Percentiles rank a stretch among this genome's conserved stretches.
These are phyloP conservation scores for Serripes groenlandicus DNA, from an alignment of 2,888 invertebrate genomes.

Conservation along the genomic window DNA sequence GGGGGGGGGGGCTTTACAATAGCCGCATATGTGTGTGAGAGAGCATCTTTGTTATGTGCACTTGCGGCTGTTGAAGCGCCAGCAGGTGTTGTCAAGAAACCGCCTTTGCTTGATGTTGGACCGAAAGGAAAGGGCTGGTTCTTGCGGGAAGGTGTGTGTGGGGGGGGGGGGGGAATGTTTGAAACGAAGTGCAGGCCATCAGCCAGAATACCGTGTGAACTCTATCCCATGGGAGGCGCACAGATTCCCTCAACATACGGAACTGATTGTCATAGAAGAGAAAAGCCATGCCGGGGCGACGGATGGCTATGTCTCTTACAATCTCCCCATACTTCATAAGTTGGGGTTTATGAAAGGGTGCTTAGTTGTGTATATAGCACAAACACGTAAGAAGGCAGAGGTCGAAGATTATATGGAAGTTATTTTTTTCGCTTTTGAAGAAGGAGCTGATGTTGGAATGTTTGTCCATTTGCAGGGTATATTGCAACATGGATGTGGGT, in stretches of 20 bases:
- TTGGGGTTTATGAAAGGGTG: conserved; percentile 34
- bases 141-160: neutral
- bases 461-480: too few species aligned
- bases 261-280: conserved; percentile 42
- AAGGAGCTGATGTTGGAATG: too few species aligned
- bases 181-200: conserved; percentile 45
- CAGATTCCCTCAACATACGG: conserved; percentile 29
- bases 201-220: conserved; percentile 51
- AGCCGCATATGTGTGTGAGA: conserved; percentile 32
- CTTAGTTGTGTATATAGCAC: conserved; percentile 25
- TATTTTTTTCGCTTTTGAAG: too few species aligned
- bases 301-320: conserved; percentile 34
- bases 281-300: conserved; percentile 29
- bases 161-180: too few species aligned
- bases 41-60: neutral
- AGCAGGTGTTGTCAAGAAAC: conserved; percentile 29
- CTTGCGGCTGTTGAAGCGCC: conserved; percentile 26
- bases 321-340: conserved; percentile 53
- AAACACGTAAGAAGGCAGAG: conserved; percentile 36
- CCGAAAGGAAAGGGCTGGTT: conserved; percentile 5
- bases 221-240: conserved; percentile 34
- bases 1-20: conserved; percentile 29
- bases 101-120: neutral
- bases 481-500: too few species aligned
- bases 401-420: conserved; percentile 33